These are phyloP conservation scores for Acanthococcus lagerstroemiae DNA, from an alignment of 2,888 invertebrate genomes.

Conservation along the genomic window DNA sequence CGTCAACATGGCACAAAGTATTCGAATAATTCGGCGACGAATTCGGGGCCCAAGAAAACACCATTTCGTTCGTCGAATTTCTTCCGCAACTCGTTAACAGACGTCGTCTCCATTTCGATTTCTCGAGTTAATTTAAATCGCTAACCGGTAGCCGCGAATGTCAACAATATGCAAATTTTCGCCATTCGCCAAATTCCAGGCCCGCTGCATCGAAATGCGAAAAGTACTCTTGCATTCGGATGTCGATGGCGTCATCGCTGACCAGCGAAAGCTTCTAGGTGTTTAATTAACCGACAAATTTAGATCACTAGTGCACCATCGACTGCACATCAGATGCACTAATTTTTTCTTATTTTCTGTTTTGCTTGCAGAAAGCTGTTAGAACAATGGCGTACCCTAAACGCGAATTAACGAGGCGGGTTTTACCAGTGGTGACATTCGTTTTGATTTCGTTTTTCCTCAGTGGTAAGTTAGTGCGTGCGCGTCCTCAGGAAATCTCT, in stretches of 20 bases:
- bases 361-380: conserved; percentile 26
- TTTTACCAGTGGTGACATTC: conserved; percentile 28
- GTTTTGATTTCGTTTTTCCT: conserved; percentile 26
- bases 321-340: not conserved
- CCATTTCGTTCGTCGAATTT: too few relatives aligned
- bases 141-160: too few relatives aligned
- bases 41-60: too few relatives aligned
- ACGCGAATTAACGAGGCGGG: conserved; percentile 20
- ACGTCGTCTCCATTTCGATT: too few relatives aligned
- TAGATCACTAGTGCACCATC: not conserved
- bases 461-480: conserved; percentile 24
- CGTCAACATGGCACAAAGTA: too few relatives aligned
- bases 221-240: not conserved
- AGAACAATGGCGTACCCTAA: conserved; percentile 24
- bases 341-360: conserved; percentile 1
- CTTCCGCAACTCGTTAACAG: too few relatives aligned
- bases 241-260: conserved; percentile 12
- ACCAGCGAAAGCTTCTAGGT: not conserved
- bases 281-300: not conserved
- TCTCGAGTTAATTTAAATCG: too few relatives aligned
- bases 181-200: too few relatives aligned
- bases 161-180: too few relatives aligned
- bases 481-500: conserved; percentile 21
- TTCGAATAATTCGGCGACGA: too few relatives aligned
- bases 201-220: too few relatives aligned